Base-by-base conservation (phyloP, 2,888 invertebrate species). In the Melanotus villosus region DNA sequence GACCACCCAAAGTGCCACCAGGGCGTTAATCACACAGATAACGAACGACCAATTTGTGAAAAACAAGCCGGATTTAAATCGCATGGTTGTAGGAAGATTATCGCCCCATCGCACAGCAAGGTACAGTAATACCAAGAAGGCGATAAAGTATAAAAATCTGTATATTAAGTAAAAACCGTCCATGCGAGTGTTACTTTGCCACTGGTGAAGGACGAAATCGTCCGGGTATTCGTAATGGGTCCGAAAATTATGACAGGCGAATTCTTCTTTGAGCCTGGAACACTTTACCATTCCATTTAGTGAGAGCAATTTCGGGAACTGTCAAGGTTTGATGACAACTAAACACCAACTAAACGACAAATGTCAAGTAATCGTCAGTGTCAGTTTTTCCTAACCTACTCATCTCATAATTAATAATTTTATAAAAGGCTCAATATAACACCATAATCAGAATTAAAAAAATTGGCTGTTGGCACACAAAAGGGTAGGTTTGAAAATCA, bases 11-110 rank as follows among this genome's bases (percentile, higher is more conserved):
- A 73, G 19, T 14, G 52, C 71, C 7, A 71, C 4, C 5, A 62
- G 0, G 7, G 66, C 56, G 12, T 64, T 36, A n/a, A 63, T 2
- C 6, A n/a, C 9, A 14, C 65, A 60, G 7, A 74, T 12, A 5
- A 71, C 9, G 16, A 50, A 70, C 7, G 65, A 47, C 74, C 74
- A 74, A n/a, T 43, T 54, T 1, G 74, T 73, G 26, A 56, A 71
- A 32, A 23, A 54, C 6, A 23, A n/a, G 1, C 16, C 14, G 1
- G 34, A 9, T 34, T 32, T 34, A 10, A 34, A 6, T n/a, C 10
- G 32, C 6, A 9, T 1, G 10, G n/a, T 9, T 5, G 16, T 1
- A n/a, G 54, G 18, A 1, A n/a, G 2, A n/a, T 50, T 2, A 1
- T 2, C 2, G 7, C 1, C 34, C 16, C 32, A 10, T 34, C 34